Evolutionary conservation across 2,888 invertebrate species (phyloP), one percentile per base, ranked within the genome.

Genomic region (Gandaritis pyraliata): DNA sequence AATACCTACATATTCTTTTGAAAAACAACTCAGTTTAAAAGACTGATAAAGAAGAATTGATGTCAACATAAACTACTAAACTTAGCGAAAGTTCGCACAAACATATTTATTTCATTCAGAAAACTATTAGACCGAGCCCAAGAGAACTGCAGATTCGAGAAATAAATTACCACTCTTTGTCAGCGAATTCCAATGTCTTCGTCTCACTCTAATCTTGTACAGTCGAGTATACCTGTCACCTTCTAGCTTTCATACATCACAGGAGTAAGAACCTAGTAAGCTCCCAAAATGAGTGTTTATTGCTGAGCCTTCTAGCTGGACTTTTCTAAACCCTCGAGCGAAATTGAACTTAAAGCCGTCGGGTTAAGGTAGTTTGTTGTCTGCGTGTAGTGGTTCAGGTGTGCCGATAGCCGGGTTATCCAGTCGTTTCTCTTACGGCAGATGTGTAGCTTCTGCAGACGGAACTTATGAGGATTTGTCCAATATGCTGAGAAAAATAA

Each of bases 271-370:
- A 81, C 82, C 75, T 78, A 77, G 81, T 85, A 82, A 89, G 86
- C 86, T 78, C 75, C 77, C 80, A 79, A 85, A 89, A 91, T 85
- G 85, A 89, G 89, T 89, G 89, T 90, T 90, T 91, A 91, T 90
- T 81, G 84, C 84, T 82, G 82, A 78, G 84, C 86, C 86, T 85
- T 80, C 76, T 71, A 81, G 78, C 76, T 78, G 81, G 84, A 87
- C 81, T 81, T 73, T 70, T 72, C 75, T 70, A 69, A 69, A 68
- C 67, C 15, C 48, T 47, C 67, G 63, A 68, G 65, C 64, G 51
- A 81, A 83, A 82, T 76, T 80, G 72, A 66, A 70, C 83, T 77
- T 78, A 86, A 73, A 75, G 68, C 64, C 72, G 58, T 77, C 52
- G 69, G 58, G 15, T 66, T 81, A 82, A 78, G 79, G 72, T 65